These are phyloP conservation scores for Ypsolopha scabrella DNA, from an alignment of 2,888 invertebrate genomes.

Conservation along the genomic window DNA sequence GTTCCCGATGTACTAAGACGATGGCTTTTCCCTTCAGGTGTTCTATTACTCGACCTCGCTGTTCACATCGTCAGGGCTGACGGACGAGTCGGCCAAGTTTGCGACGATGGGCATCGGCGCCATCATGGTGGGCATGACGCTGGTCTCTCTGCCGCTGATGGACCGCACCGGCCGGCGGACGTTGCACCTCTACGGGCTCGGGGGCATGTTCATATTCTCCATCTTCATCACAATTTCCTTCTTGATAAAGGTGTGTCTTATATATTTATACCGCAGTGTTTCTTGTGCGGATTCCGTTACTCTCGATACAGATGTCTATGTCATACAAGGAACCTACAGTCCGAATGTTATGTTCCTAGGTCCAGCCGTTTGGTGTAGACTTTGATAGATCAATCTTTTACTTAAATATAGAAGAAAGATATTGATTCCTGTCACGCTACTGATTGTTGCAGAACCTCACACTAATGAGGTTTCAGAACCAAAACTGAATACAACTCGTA, in stretches of 20 bases:
- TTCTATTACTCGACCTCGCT: slow-evolving; percentile 97
- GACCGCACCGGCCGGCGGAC: slow-evolving; percentile 95
- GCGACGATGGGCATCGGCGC: slow-evolving; percentile 97
- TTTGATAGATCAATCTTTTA: too few species aligned
- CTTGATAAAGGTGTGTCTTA: slow-evolving; percentile 89
- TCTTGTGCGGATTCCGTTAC: too few species aligned
- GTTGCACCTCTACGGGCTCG: slow-evolving; percentile 93
- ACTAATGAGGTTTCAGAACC: too few species aligned
- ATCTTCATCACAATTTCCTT: slow-evolving; percentile 98
- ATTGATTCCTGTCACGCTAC: too few species aligned
- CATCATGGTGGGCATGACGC: slow-evolving; percentile 97
- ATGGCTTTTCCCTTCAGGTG: slow-evolving; percentile 71
- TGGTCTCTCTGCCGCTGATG: slow-evolving; percentile 96
- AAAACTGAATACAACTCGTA: too few species aligned
- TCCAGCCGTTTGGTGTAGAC: too few species aligned
- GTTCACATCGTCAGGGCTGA: slow-evolving; percentile 91
- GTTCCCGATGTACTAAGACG: not conserved
- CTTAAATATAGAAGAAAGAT: too few species aligned
- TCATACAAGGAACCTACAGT: too few species aligned
- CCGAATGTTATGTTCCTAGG: too few species aligned
- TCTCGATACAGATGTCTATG: too few species aligned
- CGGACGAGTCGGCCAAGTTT: slow-evolving; percentile 91
- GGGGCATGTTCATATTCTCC: slow-evolving; percentile 98
- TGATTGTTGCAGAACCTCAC: too few species aligned
- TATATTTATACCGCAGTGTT: slow-evolving; percentile 13